phyloP scores from a whole-genome alignment of 1,140 invertebrate species.

The Asbolus verrucosus region DNA sequence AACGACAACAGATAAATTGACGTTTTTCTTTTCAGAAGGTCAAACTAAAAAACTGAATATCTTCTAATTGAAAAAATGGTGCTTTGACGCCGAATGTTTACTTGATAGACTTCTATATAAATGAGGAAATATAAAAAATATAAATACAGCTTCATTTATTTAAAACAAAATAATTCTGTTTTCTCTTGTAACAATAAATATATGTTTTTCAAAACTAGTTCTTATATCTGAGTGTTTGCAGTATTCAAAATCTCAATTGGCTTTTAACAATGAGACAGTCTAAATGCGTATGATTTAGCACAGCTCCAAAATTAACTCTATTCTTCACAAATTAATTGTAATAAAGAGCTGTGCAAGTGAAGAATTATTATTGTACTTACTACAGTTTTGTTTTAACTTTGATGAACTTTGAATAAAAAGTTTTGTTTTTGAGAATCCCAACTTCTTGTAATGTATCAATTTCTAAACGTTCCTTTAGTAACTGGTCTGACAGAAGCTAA shows the following conservation, averaged over 20 bases:
- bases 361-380: conserved; percentile 79
- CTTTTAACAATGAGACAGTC: conserved; percentile 47
- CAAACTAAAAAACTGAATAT: too few relatives aligned
- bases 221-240: too few relatives aligned
- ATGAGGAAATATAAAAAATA: too few relatives aligned
- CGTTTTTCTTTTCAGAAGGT: too few relatives aligned
- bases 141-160: too few relatives aligned
- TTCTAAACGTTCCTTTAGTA: conserved; percentile 93
- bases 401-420: conserved; percentile 96
- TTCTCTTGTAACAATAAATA: too few relatives aligned
- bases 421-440: conserved; percentile 91
- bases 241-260: conserved; percentile 15
- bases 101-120: too few relatives aligned
- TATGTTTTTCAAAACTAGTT: too few relatives aligned
- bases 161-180: too few relatives aligned
- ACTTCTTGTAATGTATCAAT: conserved; percentile 93
- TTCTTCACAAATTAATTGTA: not conserved
- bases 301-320: conserved; percentile 3
- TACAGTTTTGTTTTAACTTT: conserved; percentile 98
- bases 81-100: too few relatives aligned
- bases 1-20: too few relatives aligned
- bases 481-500: conserved; percentile 82
- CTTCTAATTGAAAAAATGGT: too few relatives aligned
- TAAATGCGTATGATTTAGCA: conserved; percentile 41
- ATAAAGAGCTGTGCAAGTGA: not conserved